These are phyloP conservation scores for Gobio occitaniae DNA, from an alignment of 2,797 vertebrate genomes.

Conservation along the genomic window DNA sequence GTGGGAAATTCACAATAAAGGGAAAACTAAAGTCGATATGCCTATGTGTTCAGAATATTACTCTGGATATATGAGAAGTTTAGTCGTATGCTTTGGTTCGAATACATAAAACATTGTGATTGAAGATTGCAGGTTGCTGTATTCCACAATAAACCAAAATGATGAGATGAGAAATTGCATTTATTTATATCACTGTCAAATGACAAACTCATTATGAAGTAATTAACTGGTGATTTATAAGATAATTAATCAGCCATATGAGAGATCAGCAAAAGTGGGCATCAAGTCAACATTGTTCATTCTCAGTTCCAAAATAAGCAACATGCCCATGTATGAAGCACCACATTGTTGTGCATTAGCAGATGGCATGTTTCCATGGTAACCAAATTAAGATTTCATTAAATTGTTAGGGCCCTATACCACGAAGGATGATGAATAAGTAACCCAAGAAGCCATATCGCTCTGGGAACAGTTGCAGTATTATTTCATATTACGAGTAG, in stretches of 20 bases:
- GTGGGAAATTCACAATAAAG: conserved; percentile 79
- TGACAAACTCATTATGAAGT: conserved; percentile 23
- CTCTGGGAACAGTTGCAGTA: neutral
- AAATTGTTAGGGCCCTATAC: conserved; percentile 39
- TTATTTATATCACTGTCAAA: conserved; percentile 35
- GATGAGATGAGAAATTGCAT: neutral
- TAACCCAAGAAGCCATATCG: neutral
- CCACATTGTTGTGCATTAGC: conserved; percentile 66
- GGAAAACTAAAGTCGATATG: conserved; percentile 78
- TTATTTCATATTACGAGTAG: neutral
- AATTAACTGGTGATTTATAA: conserved; percentile 33
- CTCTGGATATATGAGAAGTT: neutral
- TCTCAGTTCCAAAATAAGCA: conserved; percentile 52
- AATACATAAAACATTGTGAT: neutral
- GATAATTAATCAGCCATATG: conserved; percentile 39
- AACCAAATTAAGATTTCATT: conserved; percentile 65
- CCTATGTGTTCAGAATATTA: conserved; percentile 78
- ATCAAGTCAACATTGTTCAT: conserved; percentile 48
- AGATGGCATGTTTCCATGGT: conserved; percentile 81
- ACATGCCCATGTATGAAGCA: conserved; percentile 48
- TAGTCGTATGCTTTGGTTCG: neutral
- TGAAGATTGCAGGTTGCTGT: neutral
- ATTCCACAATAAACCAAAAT: neutral
- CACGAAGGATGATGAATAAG: conserved; percentile 28
- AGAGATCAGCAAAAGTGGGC: conserved; percentile 47